These are phyloP conservation scores for Cheilosia pagana DNA, from an alignment of 2,888 invertebrate species.

Conservation along the genomic window DNA sequence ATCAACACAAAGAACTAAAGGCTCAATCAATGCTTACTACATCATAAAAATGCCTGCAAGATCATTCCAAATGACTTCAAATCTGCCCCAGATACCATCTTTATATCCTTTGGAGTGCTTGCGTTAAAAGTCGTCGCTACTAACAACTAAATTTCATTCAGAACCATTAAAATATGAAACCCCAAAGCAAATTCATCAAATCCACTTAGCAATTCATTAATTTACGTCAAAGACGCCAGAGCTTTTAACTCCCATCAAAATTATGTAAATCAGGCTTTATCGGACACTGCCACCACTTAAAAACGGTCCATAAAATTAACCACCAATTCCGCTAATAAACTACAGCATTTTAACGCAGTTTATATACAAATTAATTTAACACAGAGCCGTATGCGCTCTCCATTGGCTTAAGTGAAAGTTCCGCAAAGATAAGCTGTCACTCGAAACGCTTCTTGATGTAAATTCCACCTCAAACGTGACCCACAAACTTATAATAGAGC, in stretches of 20 bases:
- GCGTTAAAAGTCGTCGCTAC: no score
- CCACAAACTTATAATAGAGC: slow-evolving; percentile 19
- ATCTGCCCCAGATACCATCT: no score
- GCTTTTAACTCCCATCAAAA: slow-evolving; percentile 7
- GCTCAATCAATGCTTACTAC: no score
- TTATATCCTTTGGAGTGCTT: no score
- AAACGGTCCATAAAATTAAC: slow-evolving; percentile 30
- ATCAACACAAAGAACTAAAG: no score
- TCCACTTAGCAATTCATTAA: slow-evolving; percentile 35
- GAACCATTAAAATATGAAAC: background rate
- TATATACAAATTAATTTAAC: slow-evolving; percentile 16
- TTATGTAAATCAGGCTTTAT: slow-evolving; percentile 55
- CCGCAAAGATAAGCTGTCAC: slow-evolving; percentile 13
- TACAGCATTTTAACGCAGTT: slow-evolving; percentile 7
- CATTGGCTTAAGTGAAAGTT: slow-evolving; percentile 58
- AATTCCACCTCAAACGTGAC: slow-evolving; percentile 29
- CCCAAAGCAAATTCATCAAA: background rate
- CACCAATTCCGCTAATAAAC: slow-evolving; percentile 11
- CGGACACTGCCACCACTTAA: slow-evolving; percentile 55
- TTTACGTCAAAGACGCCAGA: background rate
- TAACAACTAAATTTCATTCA: no score
- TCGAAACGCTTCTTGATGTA: slow-evolving; percentile 9
- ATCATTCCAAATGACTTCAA: no score
- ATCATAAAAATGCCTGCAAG: no score
- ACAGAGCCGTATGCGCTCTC: background rate